These are phyloP conservation scores for Asobara japonica DNA, from an alignment of 1,140 invertebrate species.

Conservation along the genomic window DNA sequence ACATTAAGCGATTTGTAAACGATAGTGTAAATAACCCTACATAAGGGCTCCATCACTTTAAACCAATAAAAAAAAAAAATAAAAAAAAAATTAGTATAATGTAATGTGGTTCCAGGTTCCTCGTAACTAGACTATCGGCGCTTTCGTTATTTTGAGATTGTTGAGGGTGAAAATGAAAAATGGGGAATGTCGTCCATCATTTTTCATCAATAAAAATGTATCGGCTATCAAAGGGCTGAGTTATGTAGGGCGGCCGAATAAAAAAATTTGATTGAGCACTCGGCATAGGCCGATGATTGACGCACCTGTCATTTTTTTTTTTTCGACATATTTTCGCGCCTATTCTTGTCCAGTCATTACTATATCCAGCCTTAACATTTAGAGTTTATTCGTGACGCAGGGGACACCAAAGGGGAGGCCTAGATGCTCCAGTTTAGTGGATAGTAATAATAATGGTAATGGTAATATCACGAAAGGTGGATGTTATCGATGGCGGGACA, in stretches of 20 bases:
- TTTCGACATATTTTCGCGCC: neutral
- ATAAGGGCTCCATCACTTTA: too few relatives aligned
- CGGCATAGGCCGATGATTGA: neutral
- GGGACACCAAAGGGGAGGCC: neutral
- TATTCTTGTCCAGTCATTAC: neutral
- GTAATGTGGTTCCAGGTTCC: too few relatives aligned
- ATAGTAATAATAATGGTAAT: conserved; percentile 1
- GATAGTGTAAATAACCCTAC: too few relatives aligned
- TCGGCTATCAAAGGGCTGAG: neutral
- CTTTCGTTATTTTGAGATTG: too few relatives aligned
- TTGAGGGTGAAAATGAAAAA: too few relatives aligned
- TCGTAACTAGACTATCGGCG: too few relatives aligned
- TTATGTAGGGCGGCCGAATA: neutral
- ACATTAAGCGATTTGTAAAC: too few relatives aligned
- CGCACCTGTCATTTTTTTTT: neutral
- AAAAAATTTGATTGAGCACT: neutral
- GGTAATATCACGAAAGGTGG: neutral
- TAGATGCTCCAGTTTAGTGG: neutral
- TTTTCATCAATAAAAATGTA: neutral
- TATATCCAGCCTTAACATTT: neutral
- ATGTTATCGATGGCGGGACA: neutral
- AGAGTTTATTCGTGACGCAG: neutral
- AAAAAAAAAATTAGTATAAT: too few relatives aligned
- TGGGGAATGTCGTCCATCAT: too few relatives aligned
- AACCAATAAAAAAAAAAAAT: too few relatives aligned